A percentile compares a stretch with the other conserved stretches of the same genome.
phyloP scores from a whole-genome alignment of 2,113 vertebrate genomes.

The Zapus hudsonius region DNA sequence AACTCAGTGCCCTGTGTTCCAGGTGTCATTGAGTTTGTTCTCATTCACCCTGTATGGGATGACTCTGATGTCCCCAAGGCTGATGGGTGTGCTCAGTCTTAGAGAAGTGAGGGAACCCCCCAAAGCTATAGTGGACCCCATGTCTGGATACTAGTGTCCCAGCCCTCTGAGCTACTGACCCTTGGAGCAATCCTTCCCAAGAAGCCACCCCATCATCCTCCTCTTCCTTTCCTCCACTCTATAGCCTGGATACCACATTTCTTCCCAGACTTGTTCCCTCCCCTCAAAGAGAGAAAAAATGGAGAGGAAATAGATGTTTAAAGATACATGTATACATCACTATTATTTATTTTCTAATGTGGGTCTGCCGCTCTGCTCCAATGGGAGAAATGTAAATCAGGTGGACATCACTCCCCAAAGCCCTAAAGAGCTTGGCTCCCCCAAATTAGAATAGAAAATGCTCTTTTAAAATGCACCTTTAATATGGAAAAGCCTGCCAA shows the following conservation, averaged over 20 bases:
- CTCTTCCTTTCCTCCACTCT: constrained; percentile 34
- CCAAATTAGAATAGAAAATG: constrained; percentile 89
- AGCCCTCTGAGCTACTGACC: background rate
- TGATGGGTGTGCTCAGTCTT: background rate
- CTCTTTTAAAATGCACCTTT: constrained; percentile 90
- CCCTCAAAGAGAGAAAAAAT: constrained; percentile 75
- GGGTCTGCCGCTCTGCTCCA: constrained; percentile 80
- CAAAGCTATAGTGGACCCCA: background rate
- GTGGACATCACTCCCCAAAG: constrained; percentile 85
- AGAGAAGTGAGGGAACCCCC: background rate
- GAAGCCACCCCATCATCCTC: background rate
- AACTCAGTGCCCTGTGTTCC: background rate
- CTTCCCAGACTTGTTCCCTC: constrained; percentile 40
- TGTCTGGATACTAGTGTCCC: background rate
- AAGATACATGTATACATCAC: constrained; percentile 88
- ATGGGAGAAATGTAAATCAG: constrained; percentile 88
- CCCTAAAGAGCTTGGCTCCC: constrained; percentile 86
- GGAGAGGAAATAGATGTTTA: constrained; percentile 87
- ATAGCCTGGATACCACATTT: constrained; percentile 72
- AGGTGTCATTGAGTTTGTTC: background rate
- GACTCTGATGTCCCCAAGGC: no score
- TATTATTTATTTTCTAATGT: constrained; percentile 89
- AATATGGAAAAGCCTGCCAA: constrained; percentile 88
- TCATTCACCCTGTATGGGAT: background rate
- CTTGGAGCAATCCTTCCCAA: background rate